Conservation (phyloP, 2,888 invertebrate genomes). For the Melanostoma scalare region DNA sequence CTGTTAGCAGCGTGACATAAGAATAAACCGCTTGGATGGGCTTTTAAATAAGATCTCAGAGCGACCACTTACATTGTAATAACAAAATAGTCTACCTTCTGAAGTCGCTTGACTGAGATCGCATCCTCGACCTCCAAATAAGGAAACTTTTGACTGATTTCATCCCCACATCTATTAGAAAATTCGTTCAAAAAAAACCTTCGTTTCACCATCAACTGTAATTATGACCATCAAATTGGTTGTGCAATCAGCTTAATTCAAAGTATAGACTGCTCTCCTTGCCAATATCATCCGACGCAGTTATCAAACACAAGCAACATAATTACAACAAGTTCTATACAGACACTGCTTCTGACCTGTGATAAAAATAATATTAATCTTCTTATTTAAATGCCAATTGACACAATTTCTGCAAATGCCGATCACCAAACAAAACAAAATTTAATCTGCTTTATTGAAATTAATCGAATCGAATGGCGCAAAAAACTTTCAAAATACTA, state of each 20-base stretch:
- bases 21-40: too few species aligned
- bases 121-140: too few species aligned
- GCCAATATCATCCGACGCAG: slow-evolving; percentile 29
- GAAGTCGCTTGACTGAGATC: too few species aligned
- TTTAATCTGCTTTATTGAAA: slow-evolving; percentile 64
- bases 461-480: slow-evolving; percentile 54
- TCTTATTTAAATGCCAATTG: slow-evolving; percentile 67
- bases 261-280: slow-evolving; percentile 6
- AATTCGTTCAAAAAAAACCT: slow-evolving; percentile 14
- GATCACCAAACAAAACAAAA: slow-evolving; percentile 44
- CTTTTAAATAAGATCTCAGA: too few species aligned
- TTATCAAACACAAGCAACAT: slow-evolving; percentile 34
- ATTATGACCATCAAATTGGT: slow-evolving; percentile 10
- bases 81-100: too few species aligned
- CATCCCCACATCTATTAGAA: too few species aligned
- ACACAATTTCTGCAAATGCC: slow-evolving; percentile 68
- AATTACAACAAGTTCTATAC: slow-evolving; percentile 39
- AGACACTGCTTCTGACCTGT: slow-evolving; percentile 4
- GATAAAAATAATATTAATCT: slow-evolving; percentile 72
- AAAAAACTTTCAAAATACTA: slow-evolving; percentile 45
- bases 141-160: too few species aligned
- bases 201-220: slow-evolving; percentile 16
- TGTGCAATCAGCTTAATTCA: slow-evolving; percentile 10
- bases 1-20: too few species aligned
- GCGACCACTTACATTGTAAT: too few species aligned